A percentile compares a stretch with the other conserved stretches of the same genome.
Evolutionary conservation across 2,888 invertebrate species (phyloP).

Genomic region (Drosophila limbata): DNA sequence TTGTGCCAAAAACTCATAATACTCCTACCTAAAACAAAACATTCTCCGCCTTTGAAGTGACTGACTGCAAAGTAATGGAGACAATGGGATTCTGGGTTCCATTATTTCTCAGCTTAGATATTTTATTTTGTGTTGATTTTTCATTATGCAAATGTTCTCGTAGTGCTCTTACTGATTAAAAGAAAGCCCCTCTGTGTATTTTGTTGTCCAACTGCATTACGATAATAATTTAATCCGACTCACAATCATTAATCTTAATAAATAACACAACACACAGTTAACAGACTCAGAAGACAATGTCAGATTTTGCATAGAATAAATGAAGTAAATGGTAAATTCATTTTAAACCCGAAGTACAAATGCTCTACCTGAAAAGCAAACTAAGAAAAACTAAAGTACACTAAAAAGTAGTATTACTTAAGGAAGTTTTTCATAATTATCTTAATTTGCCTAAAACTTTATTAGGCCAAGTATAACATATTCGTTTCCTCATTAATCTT

Average conservation of each 20-base stretch:
- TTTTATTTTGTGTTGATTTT: slow-evolving; percentile 43
- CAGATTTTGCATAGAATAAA: slow-evolving; percentile 46
- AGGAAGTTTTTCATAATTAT: not conserved
- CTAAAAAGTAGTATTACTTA: not conserved
- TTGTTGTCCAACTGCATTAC: slow-evolving; percentile 47
- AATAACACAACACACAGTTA: slow-evolving; percentile 56
- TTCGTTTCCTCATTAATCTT: not conserved
- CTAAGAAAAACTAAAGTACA: not conserved
- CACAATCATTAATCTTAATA: slow-evolving; percentile 83
- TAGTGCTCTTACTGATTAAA: slow-evolving; percentile 66
- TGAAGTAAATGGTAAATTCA: not conserved
- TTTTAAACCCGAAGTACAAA: not conserved
- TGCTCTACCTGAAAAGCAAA: slow-evolving; percentile 18
- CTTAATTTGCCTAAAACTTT: not conserved
- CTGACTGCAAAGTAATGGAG: slow-evolving; percentile 36
- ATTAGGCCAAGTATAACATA: not conserved
- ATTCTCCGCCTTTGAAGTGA: slow-evolving; percentile 55
- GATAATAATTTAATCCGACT: slow-evolving; percentile 62
- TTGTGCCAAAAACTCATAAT: slow-evolving; percentile 29
- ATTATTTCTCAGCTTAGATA: slow-evolving; percentile 27
- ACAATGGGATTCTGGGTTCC: slow-evolving; percentile 35
- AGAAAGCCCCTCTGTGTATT: slow-evolving; percentile 26
- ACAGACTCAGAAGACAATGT: slow-evolving; percentile 41
- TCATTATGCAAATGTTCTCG: slow-evolving; percentile 70
- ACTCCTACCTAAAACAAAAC: slow-evolving; percentile 11